Conservation (phyloP, 2,113 vertebrate species). For the Sylvilagus bachmani region DNA sequence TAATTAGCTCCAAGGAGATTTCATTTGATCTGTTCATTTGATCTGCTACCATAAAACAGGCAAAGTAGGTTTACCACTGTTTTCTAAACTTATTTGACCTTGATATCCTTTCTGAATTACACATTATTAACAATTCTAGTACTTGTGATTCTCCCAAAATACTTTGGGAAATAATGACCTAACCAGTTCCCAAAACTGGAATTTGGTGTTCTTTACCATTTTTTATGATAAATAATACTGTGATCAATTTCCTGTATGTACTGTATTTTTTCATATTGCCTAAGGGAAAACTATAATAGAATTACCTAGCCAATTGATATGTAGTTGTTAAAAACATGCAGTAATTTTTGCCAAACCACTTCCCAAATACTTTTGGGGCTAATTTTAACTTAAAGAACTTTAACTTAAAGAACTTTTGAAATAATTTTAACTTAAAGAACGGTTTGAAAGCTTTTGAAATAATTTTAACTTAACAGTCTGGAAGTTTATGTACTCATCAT, state of each 20-base stretch:
- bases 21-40: background rate
- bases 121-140: constrained; percentile 24
- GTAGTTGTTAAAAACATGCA: background rate
- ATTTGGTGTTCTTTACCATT: constrained; percentile 10
- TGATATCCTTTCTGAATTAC: background rate
- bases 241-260: background rate
- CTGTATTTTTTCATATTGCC: background rate
- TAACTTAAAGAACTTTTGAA: constrained; percentile 56
- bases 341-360: background rate
- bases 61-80: background rate
- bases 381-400: constrained; percentile 61
- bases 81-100: background rate
- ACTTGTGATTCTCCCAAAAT: constrained; percentile 3
- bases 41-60: background rate
- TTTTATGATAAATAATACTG: constrained; percentile 44
- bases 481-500: background rate
- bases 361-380: no score
- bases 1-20: background rate
- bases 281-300: constrained; percentile 38
- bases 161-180: constrained; percentile 33
- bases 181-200: background rate
- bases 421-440: constrained; percentile 58
- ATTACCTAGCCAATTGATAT: background rate
- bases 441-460: no score
- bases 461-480: constrained; percentile 29